A percentile compares a stretch with the other conserved stretches of the same genome.
phyloP scores from a whole-genome alignment of 2,113 vertebrate species.

The Bubo bubo region DNA sequence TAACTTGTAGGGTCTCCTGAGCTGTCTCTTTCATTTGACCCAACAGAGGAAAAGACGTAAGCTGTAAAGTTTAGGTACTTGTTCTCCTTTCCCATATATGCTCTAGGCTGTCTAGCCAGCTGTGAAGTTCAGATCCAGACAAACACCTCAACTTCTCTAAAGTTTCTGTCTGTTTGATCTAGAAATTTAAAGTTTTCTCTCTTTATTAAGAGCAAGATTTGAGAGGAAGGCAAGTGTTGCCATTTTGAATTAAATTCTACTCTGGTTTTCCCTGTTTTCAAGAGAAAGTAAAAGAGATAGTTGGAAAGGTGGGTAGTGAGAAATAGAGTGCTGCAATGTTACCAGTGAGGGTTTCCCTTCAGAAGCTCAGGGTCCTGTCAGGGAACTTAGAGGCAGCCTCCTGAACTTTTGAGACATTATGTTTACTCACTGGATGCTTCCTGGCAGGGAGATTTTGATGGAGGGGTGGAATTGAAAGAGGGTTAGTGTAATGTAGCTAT shows the following conservation, averaged over 20 bases:
- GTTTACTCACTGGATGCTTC: not conserved
- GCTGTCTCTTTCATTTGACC: not conserved
- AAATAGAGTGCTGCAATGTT: not conserved
- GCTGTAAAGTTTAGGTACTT: not conserved
- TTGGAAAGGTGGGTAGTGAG: not conserved
- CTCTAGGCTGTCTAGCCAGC: not conserved
- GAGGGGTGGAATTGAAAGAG: not conserved
- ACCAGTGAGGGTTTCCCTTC: not conserved
- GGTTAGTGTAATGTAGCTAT: not conserved
- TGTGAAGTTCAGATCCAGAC: not conserved
- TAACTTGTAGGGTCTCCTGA: not conserved
- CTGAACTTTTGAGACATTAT: accelerated
- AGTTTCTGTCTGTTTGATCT: not conserved
- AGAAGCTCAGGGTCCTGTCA: accelerated
- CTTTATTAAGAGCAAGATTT: not conserved
- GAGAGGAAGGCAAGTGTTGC: not conserved
- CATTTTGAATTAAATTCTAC: not conserved
- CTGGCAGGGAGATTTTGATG: not conserved
- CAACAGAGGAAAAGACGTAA: not conserved
- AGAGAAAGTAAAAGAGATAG: not conserved
- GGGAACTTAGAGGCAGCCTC: not conserved
- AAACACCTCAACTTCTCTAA: not conserved
- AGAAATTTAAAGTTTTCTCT: not conserved
- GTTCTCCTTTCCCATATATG: not conserved
- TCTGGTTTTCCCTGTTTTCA: not conserved